These are phyloP conservation scores for Crotalus helleri DNA, from an alignment of 2,113 vertebrate species.

Conservation along the genomic window DNA sequence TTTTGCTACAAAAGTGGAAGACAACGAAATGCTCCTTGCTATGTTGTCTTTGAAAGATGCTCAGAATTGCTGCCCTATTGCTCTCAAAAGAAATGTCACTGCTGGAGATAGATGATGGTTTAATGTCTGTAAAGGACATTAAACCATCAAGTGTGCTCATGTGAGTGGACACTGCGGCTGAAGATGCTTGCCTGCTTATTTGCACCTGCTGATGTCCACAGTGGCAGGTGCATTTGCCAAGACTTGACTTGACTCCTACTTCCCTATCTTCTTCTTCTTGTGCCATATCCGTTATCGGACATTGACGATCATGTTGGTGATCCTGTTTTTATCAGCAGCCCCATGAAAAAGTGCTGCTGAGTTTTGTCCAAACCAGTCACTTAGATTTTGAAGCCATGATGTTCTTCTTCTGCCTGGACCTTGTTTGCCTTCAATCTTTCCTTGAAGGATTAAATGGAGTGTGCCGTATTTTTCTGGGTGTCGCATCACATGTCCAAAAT, in stretches of 20 bases:
- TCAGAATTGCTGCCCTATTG: not conserved
- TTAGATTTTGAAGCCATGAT: too few relatives aligned
- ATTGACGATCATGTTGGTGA: too few relatives aligned
- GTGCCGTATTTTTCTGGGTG: too few relatives aligned
- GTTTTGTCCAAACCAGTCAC: too few relatives aligned
- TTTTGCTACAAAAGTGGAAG: not conserved
- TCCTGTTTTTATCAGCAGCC: too few relatives aligned
- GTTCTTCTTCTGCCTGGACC: too few relatives aligned
- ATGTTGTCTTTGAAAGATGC: not conserved
- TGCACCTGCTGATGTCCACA: not conserved
- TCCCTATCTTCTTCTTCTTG: not conserved
- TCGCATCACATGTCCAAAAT: too few relatives aligned
- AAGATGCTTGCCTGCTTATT: not conserved
- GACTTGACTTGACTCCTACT: not conserved
- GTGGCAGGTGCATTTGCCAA: not conserved
- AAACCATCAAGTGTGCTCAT: not conserved
- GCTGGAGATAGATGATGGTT: not conserved
- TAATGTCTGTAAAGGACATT: not conserved
- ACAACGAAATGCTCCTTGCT: not conserved
- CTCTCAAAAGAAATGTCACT: not conserved
- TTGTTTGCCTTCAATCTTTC: too few relatives aligned
- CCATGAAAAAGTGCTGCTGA: too few relatives aligned
- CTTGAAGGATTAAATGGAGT: too few relatives aligned
- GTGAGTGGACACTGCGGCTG: not conserved
- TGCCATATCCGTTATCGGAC: too few relatives aligned